These are phyloP conservation scores for Ptilorrhoa leucosticta DNA, from an alignment of 2,113 vertebrate genomes.

Conservation along the genomic window DNA sequence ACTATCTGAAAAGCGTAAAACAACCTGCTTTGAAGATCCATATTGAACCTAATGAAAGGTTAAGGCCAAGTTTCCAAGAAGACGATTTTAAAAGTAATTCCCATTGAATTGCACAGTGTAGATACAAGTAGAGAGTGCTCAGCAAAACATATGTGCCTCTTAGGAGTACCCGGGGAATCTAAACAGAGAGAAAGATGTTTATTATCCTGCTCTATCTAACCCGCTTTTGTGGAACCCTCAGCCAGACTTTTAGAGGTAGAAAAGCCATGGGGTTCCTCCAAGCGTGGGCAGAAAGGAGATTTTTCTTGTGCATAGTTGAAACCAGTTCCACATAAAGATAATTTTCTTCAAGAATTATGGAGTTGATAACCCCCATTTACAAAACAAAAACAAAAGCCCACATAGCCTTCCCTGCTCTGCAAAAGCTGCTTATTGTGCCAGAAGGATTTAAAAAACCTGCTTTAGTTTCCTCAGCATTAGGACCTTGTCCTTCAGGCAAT, in stretches of 20 bases:
- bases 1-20: background rate
- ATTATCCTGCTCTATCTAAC: background rate
- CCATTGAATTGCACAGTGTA: background rate
- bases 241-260: background rate
- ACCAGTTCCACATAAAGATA: background rate
- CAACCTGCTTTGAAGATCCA: background rate
- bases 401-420: background rate
- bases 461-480: background rate
- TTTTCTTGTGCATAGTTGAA: background rate
- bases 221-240: background rate
- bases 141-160: background rate
- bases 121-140: background rate
- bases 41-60: background rate
- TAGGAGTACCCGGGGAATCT: background rate
- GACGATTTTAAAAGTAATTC: background rate
- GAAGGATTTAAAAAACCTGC: background rate
- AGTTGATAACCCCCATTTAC: background rate
- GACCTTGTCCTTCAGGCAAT: background rate
- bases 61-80: background rate
- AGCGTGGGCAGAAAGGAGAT: background rate
- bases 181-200: background rate
- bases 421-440: slow-evolving; percentile 32
- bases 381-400: background rate
- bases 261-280: background rate
- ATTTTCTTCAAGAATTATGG: background rate